These are phyloP conservation scores for Labrus mixtus DNA, from an alignment of 2,113 vertebrate species.

Conservation along the genomic window DNA sequence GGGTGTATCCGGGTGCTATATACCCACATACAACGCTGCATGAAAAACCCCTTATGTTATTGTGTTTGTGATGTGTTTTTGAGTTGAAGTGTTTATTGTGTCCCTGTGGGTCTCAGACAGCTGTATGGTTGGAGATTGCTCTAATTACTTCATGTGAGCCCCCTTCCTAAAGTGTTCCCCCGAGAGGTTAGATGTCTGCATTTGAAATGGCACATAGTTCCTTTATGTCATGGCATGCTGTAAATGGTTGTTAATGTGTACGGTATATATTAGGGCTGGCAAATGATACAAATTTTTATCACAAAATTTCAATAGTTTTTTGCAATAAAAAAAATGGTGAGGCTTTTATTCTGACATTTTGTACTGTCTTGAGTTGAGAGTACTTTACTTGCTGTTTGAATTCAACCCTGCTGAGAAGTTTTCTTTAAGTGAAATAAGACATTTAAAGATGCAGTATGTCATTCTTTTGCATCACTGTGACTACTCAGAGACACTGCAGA, in stretches of 20 bases:
- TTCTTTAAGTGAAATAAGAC: too few species aligned
- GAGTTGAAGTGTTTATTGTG: slow-evolving; percentile 3
- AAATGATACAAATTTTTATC: too few species aligned
- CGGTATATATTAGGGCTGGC: too few species aligned
- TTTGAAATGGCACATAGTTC: slow-evolving; percentile 24
- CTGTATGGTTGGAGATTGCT: slow-evolving; percentile 50
- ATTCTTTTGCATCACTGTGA: too few species aligned
- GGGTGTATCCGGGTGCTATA: not conserved
- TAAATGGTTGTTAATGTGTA: not conserved
- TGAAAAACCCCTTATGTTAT: not conserved
- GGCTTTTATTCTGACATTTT: too few species aligned
- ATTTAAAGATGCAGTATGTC: too few species aligned
- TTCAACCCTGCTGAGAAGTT: too few species aligned
- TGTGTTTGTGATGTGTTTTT: slow-evolving; percentile 9
- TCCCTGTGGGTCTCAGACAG: slow-evolving; percentile 46
- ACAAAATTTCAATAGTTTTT: too few species aligned
- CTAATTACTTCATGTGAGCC: slow-evolving; percentile 55
- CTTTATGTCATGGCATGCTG: slow-evolving; percentile 23
- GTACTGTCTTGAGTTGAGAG: too few species aligned
- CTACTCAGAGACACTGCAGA: too few species aligned
- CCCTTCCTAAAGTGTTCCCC: slow-evolving; percentile 30
- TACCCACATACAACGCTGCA: not conserved
- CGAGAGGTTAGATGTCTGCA: slow-evolving; percentile 27
- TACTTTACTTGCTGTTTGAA: too few species aligned
- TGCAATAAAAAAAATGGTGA: too few species aligned